A percentile compares a stretch with the other conserved stretches of the same genome.
phyloP scores from a whole-genome alignment of 2,113 vertebrate species.

The Labrus mixtus region DNA sequence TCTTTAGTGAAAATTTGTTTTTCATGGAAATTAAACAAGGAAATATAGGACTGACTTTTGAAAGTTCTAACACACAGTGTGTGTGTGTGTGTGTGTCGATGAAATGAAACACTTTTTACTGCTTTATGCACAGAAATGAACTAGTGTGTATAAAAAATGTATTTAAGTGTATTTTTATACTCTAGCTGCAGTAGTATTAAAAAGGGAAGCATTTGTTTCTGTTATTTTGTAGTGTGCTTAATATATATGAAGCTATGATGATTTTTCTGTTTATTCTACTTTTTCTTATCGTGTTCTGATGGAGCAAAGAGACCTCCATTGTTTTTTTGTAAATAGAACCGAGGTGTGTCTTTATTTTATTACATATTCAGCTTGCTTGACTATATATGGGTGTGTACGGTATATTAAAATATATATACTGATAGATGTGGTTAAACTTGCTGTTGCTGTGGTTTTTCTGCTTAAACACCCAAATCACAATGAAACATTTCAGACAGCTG shows the following conservation, averaged over 20 bases:
- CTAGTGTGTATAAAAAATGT: conserved; percentile 69
- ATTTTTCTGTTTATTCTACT: conserved; percentile 47
- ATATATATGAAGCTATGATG: conserved; percentile 48
- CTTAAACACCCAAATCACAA: conserved; percentile 2
- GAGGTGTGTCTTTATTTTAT: conserved; percentile 42
- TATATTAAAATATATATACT: background rate
- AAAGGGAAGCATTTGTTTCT: conserved; percentile 70
- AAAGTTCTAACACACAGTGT: conserved; percentile 15
- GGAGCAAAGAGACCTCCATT: conserved; percentile 20
- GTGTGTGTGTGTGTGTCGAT: conserved; percentile 45
- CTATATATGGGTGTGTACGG: conserved; percentile 32
- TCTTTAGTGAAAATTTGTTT: conserved; percentile 14
- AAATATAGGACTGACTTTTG: conserved; percentile 39
- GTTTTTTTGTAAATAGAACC: conserved; percentile 73
- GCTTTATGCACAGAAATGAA: conserved; percentile 72
- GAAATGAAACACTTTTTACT: conserved; percentile 63
- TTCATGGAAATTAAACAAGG: conserved; percentile 26
- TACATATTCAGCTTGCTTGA: conserved; percentile 37
- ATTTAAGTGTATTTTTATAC: conserved; percentile 71
- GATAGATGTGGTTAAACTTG: conserved; percentile 5
- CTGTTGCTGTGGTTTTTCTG: background rate
- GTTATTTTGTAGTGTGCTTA: conserved; percentile 53
- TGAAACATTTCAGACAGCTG: conserved; percentile 8
- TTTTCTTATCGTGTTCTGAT: conserved; percentile 20
- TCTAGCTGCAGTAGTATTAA: conserved; percentile 59